Evolutionary conservation across 2,888 invertebrate species (phyloP), one percentile per base, ranked within the genome.

Genomic region (Masnerella sp.): DNA sequence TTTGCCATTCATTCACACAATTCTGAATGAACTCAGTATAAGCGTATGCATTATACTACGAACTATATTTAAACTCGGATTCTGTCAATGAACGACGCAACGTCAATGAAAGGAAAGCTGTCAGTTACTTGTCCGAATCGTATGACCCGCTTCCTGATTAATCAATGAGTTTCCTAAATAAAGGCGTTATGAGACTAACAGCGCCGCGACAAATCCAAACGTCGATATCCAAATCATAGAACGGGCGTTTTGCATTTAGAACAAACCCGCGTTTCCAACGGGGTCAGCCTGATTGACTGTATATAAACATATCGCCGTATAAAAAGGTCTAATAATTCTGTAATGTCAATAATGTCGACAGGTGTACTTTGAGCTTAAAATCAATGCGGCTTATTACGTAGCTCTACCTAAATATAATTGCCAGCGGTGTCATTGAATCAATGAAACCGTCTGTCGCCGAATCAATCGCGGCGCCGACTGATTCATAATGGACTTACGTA

Each of bases 181-280:
- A 61, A 61, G 38, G 49, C 28, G 36, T 20, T 59, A 38, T 38
- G 43, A 43, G 68, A 59, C 36, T n/a, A 43, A 59, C 52, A 59
- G 45, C 7, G 25, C 58, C 32, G 67, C 34, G 42, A 67, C 51
- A 67, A 58, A 68, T 59, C 51, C 59, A 59, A 59, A 59, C 18
- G 59, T 51, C 68, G 11, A 68, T 59, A 68, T 5, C 36, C 38
- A 30, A 59, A 59, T 67, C 42, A 36, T 51, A 38, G 52, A 11
- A 36, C 20, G 28, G 15, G 11, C 30, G 9, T 34, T 51, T 45
- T 52, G 22, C 22, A 51, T 68, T 68, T 68, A 51, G 38, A 68
- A 28, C 34, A 47, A 54, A 45, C 28, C 30, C 52, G 49, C 32
- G 11, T 54, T 14, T 42, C 38, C 67, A 40, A 47, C 25, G 15